These are phyloP conservation scores for Lerema accius DNA, from an alignment of 1,140 invertebrate species.

Conservation along the genomic window DNA sequence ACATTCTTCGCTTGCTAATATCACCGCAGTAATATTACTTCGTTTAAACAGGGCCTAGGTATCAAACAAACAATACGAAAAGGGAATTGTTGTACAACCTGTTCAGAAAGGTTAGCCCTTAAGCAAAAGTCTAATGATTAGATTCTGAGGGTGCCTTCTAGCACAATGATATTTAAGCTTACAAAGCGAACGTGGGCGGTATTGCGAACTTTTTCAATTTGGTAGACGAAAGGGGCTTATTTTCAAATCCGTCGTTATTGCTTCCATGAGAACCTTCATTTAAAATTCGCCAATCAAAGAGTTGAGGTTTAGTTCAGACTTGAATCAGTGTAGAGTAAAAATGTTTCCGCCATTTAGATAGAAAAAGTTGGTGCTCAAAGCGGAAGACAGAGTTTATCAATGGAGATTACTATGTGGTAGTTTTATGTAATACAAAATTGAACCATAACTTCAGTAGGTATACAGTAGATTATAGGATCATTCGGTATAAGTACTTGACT, in stretches of 20 bases:
- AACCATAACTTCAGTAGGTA: too few species aligned
- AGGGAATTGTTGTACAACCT: not conserved
- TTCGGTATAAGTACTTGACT: too few species aligned
- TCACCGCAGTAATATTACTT: too few species aligned
- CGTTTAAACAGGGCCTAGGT: too few species aligned
- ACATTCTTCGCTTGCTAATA: too few species aligned
- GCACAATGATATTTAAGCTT: slow-evolving; percentile 20
- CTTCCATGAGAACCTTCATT: slow-evolving; percentile 1
- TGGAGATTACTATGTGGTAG: too few species aligned
- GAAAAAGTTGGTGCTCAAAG: not conserved
- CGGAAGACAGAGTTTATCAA: too few species aligned
- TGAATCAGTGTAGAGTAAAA: too few species aligned
- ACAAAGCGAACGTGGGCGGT: slow-evolving; percentile 15
- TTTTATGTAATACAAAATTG: too few species aligned
- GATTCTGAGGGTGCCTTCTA: slow-evolving; percentile 6
- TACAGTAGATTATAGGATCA: too few species aligned
- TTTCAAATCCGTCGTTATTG: slow-evolving; percentile 27
- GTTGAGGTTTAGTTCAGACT: not conserved
- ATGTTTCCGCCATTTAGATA: too few species aligned
- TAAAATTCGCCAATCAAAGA: slow-evolving; percentile 1
- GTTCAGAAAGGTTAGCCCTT: not conserved
- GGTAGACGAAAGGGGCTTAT: slow-evolving; percentile 21
- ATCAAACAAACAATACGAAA: not conserved
- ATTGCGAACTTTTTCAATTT: slow-evolving; percentile 39
- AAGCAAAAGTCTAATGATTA: slow-evolving; percentile 9